These are phyloP conservation scores for Eupithecia inturbata DNA, from an alignment of 2,888 invertebrate genomes.

Conservation along the genomic window DNA sequence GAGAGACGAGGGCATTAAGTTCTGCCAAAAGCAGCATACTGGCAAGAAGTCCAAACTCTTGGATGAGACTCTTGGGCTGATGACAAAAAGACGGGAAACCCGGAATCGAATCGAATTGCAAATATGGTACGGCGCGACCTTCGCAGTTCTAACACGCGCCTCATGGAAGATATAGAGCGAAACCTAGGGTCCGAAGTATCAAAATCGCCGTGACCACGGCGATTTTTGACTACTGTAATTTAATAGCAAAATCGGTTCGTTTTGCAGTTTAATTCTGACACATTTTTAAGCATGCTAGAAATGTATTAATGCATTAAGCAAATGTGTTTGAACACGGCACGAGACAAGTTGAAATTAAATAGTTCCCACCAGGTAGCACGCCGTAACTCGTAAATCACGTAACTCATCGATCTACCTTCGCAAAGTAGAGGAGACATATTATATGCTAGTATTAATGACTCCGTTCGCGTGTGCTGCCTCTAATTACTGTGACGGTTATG, in stretches of 20 bases:
- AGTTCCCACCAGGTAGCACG: not conserved
- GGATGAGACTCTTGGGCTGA: too few species aligned
- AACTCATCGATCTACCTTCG: constrained; percentile 9
- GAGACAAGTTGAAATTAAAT: not conserved
- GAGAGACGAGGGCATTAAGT: too few species aligned
- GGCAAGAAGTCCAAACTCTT: too few species aligned
- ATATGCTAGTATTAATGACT: constrained; percentile 39
- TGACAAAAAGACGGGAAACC: too few species aligned
- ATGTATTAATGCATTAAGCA: not conserved
- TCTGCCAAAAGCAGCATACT: too few species aligned
- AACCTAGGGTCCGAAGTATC: too few species aligned
- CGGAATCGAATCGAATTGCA: too few species aligned
- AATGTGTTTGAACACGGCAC: not conserved
- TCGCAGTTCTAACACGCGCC: not conserved
- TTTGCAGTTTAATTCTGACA: not conserved
- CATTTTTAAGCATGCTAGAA: not conserved
- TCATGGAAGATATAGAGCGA: too few species aligned
- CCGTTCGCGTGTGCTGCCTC: constrained; percentile 61
- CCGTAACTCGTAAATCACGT: not conserved
- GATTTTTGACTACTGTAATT: too few species aligned
- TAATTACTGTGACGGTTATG: constrained; percentile 69
- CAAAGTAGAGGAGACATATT: constrained; percentile 31
- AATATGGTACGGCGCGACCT: not conserved
- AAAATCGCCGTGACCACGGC: not conserved
- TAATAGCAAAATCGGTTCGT: not conserved